phyloP scores from a whole-genome alignment of 2,888 invertebrate species.

The Apoda limacodes region DNA sequence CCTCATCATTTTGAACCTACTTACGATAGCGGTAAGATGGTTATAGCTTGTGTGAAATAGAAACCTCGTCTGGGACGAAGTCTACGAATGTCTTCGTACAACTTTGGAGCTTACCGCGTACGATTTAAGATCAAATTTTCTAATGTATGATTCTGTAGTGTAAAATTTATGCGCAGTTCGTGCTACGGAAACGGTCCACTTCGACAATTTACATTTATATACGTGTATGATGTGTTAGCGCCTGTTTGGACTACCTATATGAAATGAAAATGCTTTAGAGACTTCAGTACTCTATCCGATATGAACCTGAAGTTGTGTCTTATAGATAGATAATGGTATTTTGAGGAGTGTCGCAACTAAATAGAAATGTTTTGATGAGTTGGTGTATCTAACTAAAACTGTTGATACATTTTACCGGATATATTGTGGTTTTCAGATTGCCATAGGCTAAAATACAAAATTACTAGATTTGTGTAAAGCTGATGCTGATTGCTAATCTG shows the following conservation, averaged over 20 bases:
- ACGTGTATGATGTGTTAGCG: conserved; percentile 63
- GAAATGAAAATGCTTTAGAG: conserved; percentile 43
- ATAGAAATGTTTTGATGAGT: no score
- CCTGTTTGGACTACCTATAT: conserved; percentile 68
- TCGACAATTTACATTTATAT: conserved; percentile 57
- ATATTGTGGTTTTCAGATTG: no score
- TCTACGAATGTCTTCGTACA: conserved; percentile 37
- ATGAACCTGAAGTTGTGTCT: no score
- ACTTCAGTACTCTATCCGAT: no score
- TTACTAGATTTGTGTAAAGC: no score
- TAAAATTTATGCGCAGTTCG: conserved; percentile 63
- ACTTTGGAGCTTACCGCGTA: conserved; percentile 49
- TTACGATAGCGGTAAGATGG: conserved; percentile 58
- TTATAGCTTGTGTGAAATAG: conserved; percentile 67
- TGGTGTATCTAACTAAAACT: no score
- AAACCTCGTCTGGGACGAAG: conserved; percentile 54
- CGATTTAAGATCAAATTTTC: conserved; percentile 50
- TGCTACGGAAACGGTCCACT: conserved; percentile 62
- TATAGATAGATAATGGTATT: no score
- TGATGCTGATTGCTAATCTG: no score
- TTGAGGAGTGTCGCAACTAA: no score
- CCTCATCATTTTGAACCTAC: conserved; percentile 68
- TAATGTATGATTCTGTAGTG: conserved; percentile 31
- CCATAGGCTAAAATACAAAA: no score
- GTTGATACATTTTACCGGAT: no score